Percentiles rank a stretch among this genome's conserved stretches.
Evolutionary conservation across 2,797 vertebrate genomes (phyloP).

Genomic region (Lepus townsendii): DNA sequence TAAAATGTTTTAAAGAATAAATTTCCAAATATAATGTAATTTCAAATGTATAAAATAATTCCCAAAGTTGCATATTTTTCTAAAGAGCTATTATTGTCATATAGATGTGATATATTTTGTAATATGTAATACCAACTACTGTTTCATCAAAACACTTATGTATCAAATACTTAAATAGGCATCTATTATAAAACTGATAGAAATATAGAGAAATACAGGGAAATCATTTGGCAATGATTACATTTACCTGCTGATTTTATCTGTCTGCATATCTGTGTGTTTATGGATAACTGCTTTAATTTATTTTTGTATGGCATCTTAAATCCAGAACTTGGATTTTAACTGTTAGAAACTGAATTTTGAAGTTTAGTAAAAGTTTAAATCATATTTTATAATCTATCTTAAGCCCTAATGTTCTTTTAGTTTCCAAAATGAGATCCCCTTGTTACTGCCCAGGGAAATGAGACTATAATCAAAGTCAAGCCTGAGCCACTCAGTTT

Average conservation of each 20-base stretch:
- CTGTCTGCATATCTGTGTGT: background rate
- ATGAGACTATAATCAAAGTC: constrained; percentile 1
- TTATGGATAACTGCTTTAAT: background rate
- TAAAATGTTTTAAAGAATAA: background rate
- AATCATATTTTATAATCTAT: background rate
- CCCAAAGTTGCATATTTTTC: background rate
- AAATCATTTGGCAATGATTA: background rate
- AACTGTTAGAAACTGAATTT: background rate
- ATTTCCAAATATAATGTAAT: background rate
- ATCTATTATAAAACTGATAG: background rate
- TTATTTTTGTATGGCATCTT: background rate
- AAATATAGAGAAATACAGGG: background rate
- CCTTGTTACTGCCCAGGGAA: background rate
- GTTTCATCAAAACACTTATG: background rate
- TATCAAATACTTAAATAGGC: background rate
- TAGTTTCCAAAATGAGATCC: background rate
- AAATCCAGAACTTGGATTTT: background rate
- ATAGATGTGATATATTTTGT: background rate
- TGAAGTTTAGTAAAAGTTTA: background rate
- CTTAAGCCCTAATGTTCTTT: background rate
- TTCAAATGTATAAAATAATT: background rate
- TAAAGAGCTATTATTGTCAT: background rate
- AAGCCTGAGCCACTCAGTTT: background rate
- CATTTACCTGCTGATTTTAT: background rate
- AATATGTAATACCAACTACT: background rate